Conservation (phyloP, 2,888 invertebrate genomes). For the Cryptus viduatorius region DNA sequence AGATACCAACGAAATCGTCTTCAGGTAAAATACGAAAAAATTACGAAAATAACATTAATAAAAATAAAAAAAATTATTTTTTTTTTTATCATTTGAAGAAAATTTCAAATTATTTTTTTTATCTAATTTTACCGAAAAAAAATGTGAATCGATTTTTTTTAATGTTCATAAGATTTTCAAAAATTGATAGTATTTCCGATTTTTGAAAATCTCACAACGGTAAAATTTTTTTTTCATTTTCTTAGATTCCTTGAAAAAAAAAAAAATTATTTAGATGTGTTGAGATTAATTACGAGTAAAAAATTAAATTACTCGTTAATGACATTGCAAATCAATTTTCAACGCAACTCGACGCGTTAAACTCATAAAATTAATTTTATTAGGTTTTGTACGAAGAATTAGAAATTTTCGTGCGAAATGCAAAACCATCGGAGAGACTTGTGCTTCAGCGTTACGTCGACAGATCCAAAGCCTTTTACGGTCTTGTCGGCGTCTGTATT, state of each 20-base stretch:
- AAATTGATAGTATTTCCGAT: no score
- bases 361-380: not conserved
- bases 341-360: no score
- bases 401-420: conserved; percentile 61
- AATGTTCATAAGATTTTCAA: no score
- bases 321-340: no score
- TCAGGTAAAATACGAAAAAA: conserved; percentile 69
- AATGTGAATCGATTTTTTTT: no score
- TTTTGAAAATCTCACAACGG: not conserved
- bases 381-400: conserved; percentile 63
- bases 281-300: no score
- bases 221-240: not conserved
- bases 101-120: no score
- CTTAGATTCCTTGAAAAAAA: no score
- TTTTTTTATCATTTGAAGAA: not conserved
- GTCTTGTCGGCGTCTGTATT: conserved; percentile 67
- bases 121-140: no score
- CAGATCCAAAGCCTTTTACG: conserved; percentile 72
- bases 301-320: no score
- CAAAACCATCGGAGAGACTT: conserved; percentile 65
- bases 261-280: no score
- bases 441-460: conserved; percentile 74
- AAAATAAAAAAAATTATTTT: not conserved
- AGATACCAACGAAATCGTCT: conserved; percentile 69
- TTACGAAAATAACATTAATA: not conserved